Evolutionary conservation across 1,140 invertebrate genomes (phyloP).

Genomic region (Procambarus clarkii): DNA sequence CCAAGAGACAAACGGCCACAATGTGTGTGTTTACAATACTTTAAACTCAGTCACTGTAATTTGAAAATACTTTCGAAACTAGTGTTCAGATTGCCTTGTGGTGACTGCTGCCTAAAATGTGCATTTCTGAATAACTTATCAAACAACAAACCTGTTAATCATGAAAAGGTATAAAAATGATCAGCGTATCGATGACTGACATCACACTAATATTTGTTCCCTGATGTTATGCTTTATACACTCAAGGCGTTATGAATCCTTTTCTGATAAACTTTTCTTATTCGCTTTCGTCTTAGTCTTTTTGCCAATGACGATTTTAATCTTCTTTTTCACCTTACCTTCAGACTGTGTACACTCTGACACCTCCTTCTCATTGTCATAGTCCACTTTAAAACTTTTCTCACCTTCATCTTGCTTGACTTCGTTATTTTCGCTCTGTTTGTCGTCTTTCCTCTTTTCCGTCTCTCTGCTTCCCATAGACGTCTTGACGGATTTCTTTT

Average conservation of each 20-base stretch:
- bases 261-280: constrained; percentile 55
- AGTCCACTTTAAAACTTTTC: neutral
- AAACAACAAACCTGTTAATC: too few relatives aligned
- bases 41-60: too few relatives aligned
- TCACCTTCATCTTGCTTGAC: neutral
- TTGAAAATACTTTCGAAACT: neutral
- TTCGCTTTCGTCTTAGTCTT: constrained; percentile 60
- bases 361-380: constrained; percentile 27
- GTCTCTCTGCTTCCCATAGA: constrained; percentile 5
- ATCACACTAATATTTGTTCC: too few relatives aligned
- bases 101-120: too few relatives aligned
- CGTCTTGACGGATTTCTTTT: constrained; percentile 63
- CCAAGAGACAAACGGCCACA: too few relatives aligned
- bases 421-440: neutral
- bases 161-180: too few relatives aligned
- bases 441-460: constrained; percentile 22
- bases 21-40: too few relatives aligned
- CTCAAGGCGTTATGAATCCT: neutral
- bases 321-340: constrained; percentile 69
- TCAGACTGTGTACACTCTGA: constrained; percentile 34
- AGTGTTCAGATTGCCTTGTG: neutral
- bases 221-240: neutral
- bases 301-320: constrained; percentile 71
- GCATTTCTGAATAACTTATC: too few relatives aligned
- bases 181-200: too few relatives aligned